These are phyloP conservation scores for Xiphorhynchus erythropygius DNA, from an alignment of 2,797 vertebrate species.

Conservation along the genomic window DNA sequence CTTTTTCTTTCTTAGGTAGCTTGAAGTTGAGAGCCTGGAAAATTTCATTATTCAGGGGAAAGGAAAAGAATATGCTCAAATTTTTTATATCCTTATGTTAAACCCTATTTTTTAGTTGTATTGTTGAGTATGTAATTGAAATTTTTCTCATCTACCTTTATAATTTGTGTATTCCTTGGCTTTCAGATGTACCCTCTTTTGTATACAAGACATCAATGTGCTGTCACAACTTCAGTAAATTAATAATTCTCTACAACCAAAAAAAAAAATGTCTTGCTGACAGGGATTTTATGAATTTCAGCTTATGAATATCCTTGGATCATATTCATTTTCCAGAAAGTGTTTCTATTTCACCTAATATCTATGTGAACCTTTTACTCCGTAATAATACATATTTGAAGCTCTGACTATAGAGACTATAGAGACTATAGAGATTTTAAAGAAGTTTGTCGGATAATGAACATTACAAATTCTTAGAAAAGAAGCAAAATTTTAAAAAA, in stretches of 20 bases:
- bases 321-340: neutral
- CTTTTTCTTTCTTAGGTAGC: neutral
- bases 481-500: neutral
- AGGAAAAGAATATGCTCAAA: neutral
- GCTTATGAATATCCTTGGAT: neutral
- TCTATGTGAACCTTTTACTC: neutral
- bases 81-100: neutral
- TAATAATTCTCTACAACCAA: neutral
- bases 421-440: neutral
- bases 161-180: neutral
- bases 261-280: neutral
- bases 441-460: neutral
- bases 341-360: neutral
- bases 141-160: neutral
- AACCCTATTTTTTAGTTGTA: neutral
- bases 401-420: neutral
- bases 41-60: neutral
- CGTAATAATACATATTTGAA: neutral
- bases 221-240: neutral
- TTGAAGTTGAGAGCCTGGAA: neutral
- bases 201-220: neutral
- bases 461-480: neutral
- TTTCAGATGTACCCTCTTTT: neutral
- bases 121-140: neutral
- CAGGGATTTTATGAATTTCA: neutral